Evolutionary conservation across 1,140 invertebrate species (phyloP).

Genomic region (Cherax quadricarinatus): DNA sequence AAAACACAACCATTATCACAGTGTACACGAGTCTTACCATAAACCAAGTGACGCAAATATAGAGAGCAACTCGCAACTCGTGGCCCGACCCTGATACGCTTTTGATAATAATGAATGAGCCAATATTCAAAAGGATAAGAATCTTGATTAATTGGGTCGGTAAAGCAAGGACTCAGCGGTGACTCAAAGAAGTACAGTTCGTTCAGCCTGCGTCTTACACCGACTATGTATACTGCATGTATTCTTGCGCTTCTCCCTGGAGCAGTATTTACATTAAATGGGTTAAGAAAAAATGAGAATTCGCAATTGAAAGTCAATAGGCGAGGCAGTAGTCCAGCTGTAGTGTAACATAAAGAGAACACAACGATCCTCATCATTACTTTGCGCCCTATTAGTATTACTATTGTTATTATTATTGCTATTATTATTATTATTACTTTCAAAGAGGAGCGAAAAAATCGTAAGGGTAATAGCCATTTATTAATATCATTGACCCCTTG

Average conservation of each 20-base stretch:
- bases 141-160: slow-evolving; percentile 43
- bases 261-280: neutral
- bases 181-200: slow-evolving; percentile 25
- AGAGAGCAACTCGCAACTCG: slow-evolving; percentile 38
- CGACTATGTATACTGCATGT: too few relatives aligned
- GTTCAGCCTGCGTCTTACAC: neutral
- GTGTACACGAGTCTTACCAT: slow-evolving; percentile 20
- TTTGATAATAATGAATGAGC: slow-evolving; percentile 55
- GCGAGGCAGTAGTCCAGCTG: neutral
- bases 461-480: too few relatives aligned
- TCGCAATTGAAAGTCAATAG: slow-evolving; percentile 7
- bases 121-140: slow-evolving; percentile 54
- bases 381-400: neutral
- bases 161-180: slow-evolving; percentile 30
- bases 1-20: slow-evolving; percentile 40
- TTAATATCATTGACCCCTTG: too few relatives aligned
- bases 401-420: too few relatives aligned
- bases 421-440: too few relatives aligned
- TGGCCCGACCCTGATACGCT: slow-evolving; percentile 34
- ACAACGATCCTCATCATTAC: slow-evolving; percentile 15
- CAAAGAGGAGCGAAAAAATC: too few relatives aligned
- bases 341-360: slow-evolving; percentile 19
- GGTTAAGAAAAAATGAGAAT: neutral
- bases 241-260: neutral
- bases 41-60: slow-evolving; percentile 14